Conservation (phyloP, 2,888 invertebrate species). For the Therioaphis trifolii region DNA sequence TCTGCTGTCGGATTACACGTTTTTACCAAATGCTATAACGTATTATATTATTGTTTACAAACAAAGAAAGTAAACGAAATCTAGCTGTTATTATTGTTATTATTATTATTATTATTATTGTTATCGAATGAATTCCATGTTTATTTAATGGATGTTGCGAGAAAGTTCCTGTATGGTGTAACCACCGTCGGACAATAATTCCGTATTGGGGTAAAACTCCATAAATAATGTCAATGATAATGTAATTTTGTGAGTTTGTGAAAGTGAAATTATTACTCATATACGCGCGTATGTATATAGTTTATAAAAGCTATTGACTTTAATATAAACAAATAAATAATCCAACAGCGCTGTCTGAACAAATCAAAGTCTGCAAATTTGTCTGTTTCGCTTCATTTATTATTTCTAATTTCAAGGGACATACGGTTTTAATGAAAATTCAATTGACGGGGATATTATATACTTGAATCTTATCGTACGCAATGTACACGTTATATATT, state of each 20-base stretch:
- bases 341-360: background rate
- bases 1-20: slow-evolving; percentile 33
- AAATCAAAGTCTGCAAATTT: background rate
- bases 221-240: slow-evolving; percentile 44
- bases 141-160: slow-evolving; percentile 42
- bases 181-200: background rate
- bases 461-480: no score
- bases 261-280: slow-evolving; percentile 33
- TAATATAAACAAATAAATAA: slow-evolving; percentile 4
- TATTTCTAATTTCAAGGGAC: slow-evolving; percentile 2
- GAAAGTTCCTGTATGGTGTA: slow-evolving; percentile 9
- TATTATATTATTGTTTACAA: slow-evolving; percentile 16
- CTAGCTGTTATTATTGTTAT: background rate
- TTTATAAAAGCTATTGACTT: slow-evolving; percentile 8
- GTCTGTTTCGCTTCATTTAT: background rate
- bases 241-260: slow-evolving; percentile 7
- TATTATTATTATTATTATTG: slow-evolving; percentile 13
- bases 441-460: background rate
- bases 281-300: background rate
- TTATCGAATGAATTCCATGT: slow-evolving; percentile 39
- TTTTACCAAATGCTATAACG: slow-evolving; percentile 16
- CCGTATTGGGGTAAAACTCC: slow-evolving; percentile 42
- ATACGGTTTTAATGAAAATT: background rate
- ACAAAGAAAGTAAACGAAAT: background rate
- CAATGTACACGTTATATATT: no score